A percentile compares a stretch with the other conserved stretches of the same genome.
Evolutionary conservation across 2,888 invertebrate species (phyloP).

Genomic region (Eupithecia vulgata): DNA sequence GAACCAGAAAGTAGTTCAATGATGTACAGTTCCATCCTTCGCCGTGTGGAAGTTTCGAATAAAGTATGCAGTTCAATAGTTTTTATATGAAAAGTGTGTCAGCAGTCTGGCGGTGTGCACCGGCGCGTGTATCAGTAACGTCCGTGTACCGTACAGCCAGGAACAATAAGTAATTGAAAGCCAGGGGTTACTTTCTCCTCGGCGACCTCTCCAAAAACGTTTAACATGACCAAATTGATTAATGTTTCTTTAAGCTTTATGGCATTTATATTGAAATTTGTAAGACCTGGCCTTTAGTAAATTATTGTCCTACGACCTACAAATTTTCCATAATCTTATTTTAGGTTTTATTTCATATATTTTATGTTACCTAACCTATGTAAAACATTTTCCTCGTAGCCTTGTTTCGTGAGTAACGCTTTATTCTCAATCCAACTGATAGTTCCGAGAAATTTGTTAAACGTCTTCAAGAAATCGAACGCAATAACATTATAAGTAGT

Average conservation of each 20-base stretch:
- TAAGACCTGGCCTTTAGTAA: background rate
- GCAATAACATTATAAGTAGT: conserved; percentile 18
- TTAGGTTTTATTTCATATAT: background rate
- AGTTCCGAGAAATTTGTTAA: background rate
- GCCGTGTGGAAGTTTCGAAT: conserved; percentile 15
- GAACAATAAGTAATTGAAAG: conserved; percentile 33
- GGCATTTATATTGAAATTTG: background rate
- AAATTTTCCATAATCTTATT: background rate
- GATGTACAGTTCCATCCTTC: background rate
- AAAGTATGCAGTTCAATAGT: conserved; percentile 30
- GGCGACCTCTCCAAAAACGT: conserved; percentile 23
- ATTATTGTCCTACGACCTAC: background rate
- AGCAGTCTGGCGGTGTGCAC: conserved; percentile 35
- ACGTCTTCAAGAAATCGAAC: conserved; percentile 4
- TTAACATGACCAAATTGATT: conserved; percentile 21
- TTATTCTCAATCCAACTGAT: conserved; percentile 11
- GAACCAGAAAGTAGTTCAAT: background rate
- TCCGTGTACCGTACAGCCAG: conserved; percentile 31
- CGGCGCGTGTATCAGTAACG: conserved; percentile 36
- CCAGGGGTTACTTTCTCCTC: conserved; percentile 38
- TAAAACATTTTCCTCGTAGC: background rate
- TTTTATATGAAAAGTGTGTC: conserved; percentile 40
- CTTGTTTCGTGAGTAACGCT: background rate
- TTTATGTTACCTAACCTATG: background rate
- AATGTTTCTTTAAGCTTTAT: conserved; percentile 11